phyloP scores from a whole-genome alignment of 2,888 invertebrate genomes.

The Arctia plantaginis region DNA sequence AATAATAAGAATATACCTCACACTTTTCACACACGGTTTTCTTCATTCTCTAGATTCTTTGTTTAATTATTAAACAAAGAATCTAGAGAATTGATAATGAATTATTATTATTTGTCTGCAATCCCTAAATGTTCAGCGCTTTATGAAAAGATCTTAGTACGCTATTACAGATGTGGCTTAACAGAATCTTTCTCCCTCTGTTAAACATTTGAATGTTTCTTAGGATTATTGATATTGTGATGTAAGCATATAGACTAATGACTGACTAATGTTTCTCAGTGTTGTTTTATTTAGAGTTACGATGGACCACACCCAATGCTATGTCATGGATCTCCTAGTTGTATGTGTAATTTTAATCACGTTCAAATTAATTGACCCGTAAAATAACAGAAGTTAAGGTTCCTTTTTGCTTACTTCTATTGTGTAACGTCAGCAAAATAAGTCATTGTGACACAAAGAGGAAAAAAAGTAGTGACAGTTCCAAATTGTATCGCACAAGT shows the following conservation, averaged over 20 bases:
- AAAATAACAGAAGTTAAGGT: not conserved
- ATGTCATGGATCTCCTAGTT: not conserved
- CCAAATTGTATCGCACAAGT: not conserved
- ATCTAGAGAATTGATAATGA: too few relatives aligned
- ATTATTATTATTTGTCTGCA: not conserved
- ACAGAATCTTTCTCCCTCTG: not conserved
- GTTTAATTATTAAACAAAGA: too few relatives aligned
- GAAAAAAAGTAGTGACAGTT: too few relatives aligned
- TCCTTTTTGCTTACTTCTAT: not conserved
- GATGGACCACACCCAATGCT: slow-evolving; percentile 38
- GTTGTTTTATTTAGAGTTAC: slow-evolving; percentile 38
- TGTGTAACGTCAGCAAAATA: not conserved
- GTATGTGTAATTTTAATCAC: not conserved
- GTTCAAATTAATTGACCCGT: not conserved
- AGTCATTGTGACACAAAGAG: not conserved
- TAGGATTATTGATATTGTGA: not conserved
- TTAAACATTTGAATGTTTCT: slow-evolving; percentile 10
- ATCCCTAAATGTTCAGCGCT: not conserved
- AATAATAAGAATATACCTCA: too few relatives aligned
- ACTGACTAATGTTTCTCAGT: slow-evolving; percentile 34
- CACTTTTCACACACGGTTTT: too few relatives aligned
- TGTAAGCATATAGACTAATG: slow-evolving; percentile 5
- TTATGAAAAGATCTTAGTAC: not conserved
- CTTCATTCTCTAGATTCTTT: too few relatives aligned
- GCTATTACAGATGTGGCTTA: not conserved